These are phyloP conservation scores for Hexactinellida sp. DNA, from an alignment of 37 sponge, comb jelly and placozoan species.

Conservation along the genomic window DNA sequence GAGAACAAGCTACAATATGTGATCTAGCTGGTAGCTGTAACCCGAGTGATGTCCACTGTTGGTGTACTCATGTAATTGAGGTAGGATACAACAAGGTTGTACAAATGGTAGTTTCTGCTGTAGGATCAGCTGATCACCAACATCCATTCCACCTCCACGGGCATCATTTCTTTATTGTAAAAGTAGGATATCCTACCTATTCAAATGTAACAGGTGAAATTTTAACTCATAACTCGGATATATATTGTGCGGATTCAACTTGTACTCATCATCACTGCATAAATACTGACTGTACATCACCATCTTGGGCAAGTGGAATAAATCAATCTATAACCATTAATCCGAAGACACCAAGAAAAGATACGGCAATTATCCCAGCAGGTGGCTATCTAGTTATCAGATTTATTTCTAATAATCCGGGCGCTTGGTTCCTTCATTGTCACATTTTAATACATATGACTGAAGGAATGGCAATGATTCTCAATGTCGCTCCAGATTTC, in stretches of 20 bases:
- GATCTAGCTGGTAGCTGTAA: background rate
- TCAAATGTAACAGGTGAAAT: conserved; percentile 10
- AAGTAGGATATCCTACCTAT: conserved; percentile 52
- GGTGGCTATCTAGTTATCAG: conserved; percentile 68
- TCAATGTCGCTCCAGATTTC: conserved; percentile 25
- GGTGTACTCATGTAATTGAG: conserved; percentile 1
- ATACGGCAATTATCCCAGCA: conserved; percentile 67
- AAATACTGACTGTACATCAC: background rate
- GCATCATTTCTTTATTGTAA: conserved; percentile 38
- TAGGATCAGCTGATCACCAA: background rate
- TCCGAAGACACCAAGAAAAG: conserved; percentile 29
- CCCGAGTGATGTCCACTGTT: conserved; percentile 1
- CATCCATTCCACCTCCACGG: conserved; percentile 66
- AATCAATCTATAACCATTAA: background rate
- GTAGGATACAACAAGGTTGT: conserved; percentile 19
- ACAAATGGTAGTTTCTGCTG: background rate
- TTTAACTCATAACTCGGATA: background rate
- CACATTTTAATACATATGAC: conserved; percentile 60
- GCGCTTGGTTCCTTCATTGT: conserved; percentile 86
- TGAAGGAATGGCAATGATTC: conserved; percentile 58
- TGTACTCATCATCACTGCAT: background rate
- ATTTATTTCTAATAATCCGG: conserved; percentile 66
- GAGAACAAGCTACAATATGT: background rate
- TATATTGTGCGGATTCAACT: conserved; percentile 19
- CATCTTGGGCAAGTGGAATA: background rate